Evolutionary conservation across 2,113 vertebrate species (phyloP).

Genomic region (Delphinus delphis): DNA sequence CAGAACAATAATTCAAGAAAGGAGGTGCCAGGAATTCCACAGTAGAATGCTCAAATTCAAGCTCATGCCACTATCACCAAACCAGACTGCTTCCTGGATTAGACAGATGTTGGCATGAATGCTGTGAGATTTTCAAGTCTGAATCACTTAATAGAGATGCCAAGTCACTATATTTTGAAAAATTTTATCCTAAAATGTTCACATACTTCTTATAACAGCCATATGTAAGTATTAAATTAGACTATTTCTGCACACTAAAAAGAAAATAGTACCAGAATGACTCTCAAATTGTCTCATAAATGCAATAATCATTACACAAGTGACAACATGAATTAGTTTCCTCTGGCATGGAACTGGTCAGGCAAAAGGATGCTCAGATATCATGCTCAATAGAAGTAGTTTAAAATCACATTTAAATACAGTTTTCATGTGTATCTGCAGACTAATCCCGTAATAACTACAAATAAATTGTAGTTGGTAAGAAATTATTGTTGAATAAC

Average conservation of each 20-base stretch:
- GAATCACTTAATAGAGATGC: not conserved
- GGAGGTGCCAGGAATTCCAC: not conserved
- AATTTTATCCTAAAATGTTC: conserved; percentile 8
- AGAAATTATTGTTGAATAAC: not conserved
- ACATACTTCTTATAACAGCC: conserved; percentile 2
- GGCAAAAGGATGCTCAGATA: not conserved
- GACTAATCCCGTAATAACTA: not conserved
- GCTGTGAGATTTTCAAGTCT: not conserved
- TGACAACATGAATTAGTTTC: conserved; percentile 57
- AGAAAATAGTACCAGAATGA: conserved; percentile 49
- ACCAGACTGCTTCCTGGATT: not conserved
- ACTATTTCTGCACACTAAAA: conserved; percentile 10
- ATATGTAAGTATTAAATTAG: conserved; percentile 32
- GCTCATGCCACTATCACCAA: not conserved
- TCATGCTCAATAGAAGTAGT: not conserved
- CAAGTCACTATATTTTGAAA: not conserved
- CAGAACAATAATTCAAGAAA: not conserved
- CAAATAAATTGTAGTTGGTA: not conserved
- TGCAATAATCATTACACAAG: conserved; percentile 56
- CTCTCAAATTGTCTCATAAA: conserved; percentile 55
- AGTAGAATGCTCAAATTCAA: not conserved
- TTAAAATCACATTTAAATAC: conserved; percentile 47
- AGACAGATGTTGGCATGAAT: not conserved
- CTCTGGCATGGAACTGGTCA: conserved; percentile 5
- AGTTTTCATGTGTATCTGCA: not conserved